Evolutionary conservation across 2,113 vertebrate genomes (phyloP), one percentile per base, ranked within the genome.

Genomic region (Psittacara wagleri): DNA sequence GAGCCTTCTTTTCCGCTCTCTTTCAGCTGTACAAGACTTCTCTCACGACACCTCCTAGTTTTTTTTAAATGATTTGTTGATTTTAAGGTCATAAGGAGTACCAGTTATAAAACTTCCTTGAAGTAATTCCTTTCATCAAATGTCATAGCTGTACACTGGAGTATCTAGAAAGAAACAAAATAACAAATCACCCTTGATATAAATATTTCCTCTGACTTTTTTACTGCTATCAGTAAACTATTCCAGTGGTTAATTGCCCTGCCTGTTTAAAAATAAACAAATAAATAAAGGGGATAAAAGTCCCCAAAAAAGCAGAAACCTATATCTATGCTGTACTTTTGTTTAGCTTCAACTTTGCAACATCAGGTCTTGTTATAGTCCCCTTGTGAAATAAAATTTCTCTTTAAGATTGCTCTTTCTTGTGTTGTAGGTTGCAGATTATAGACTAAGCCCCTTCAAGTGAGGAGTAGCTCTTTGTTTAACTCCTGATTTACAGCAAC

Each of bases 111-210:
- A 83, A 67, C 3, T 41, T 74, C 27, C 13, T n/a, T 44, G 54
- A 84, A 83, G 51, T 66, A 51, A 77, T 77, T 74, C 37, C 6
- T 84, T 83, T 62, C 11, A 16, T 77, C 24, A 57, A 48, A 81
- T 46, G n/a, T 11, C 20, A 51, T 9, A 61, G n/a, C 14, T 39
- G 22, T 43, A 64, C 13, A 33, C 8, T 51, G 0, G 1, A 37
- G 14, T 22, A 19, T 22, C 52, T 48, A 29, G 41, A 17, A 29
- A 24, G 19, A 13, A 49, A 44, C 41, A 57, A 29, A 48, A 2
- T 15, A 5, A 1, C 18, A 33, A 15, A 59, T 59, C 17, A 51
- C 2, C 13, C 33, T 51, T 28, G 17, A 31, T 79, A 51, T 37
- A 83, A 86, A 24, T 72, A 77, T 39, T 86, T 66, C 35, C 25